A percentile compares a stretch with the other conserved stretches of the same genome.
phyloP scores from a whole-genome alignment of 1,140 invertebrate species.

The Probaryconus sp. region DNA sequence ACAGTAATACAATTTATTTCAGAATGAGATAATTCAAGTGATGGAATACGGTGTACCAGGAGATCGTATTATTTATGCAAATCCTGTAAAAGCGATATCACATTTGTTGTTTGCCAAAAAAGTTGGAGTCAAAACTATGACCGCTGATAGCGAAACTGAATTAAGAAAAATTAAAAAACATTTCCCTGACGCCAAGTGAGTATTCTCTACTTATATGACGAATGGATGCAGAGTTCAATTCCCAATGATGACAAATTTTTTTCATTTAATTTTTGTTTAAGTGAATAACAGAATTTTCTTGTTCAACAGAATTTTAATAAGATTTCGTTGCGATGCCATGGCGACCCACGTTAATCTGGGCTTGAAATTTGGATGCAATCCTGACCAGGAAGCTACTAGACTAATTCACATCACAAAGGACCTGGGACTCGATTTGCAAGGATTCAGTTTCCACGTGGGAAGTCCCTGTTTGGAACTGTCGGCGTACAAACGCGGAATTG shows the following conservation, averaged over 20 bases:
- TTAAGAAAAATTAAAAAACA: slow-evolving; percentile 92
- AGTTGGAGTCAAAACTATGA: slow-evolving; percentile 89
- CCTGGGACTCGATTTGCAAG: slow-evolving; percentile 86
- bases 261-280: background rate
- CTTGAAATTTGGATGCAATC: slow-evolving; percentile 95
- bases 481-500: slow-evolving; percentile 86
- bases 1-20: too few relatives aligned
- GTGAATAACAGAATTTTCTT: slow-evolving; percentile 6
- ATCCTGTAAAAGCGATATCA: slow-evolving; percentile 94
- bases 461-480: slow-evolving; percentile 86
- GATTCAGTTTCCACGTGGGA: slow-evolving; percentile 93
- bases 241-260: too few relatives aligned
- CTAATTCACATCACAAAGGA: slow-evolving; percentile 87
- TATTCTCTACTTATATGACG: slow-evolving; percentile 61
- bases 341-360: slow-evolving; percentile 90
- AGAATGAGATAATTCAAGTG: slow-evolving; percentile 84
- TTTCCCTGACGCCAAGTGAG: slow-evolving; percentile 90
- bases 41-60: slow-evolving; percentile 81
- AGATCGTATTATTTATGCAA: slow-evolving; percentile 95
- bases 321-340: slow-evolving; percentile 92
- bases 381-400: slow-evolving; percentile 84
- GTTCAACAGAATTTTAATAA: slow-evolving; percentile 87
- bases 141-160: slow-evolving; percentile 96
- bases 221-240: too few relatives aligned
- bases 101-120: slow-evolving; percentile 91